Percentiles rank a stretch among this genome's conserved stretches.
Evolutionary conservation across 1,140 invertebrate species (phyloP).

Genomic region (Hylaeus volcanicus): DNA sequence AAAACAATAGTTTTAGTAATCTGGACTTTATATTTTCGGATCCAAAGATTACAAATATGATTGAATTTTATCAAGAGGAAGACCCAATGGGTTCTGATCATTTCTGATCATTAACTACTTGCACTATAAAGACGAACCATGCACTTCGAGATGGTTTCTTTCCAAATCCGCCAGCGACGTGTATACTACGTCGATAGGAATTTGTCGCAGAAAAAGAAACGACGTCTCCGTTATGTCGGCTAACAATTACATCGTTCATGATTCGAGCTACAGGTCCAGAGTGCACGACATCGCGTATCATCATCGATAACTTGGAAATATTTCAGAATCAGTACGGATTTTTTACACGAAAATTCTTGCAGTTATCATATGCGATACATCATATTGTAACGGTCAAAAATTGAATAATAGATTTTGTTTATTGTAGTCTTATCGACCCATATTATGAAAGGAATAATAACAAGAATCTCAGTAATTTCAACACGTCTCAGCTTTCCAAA

Average conservation of each 20-base stretch:
- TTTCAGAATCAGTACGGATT: too few relatives aligned
- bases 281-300: neutral
- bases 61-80: too few relatives aligned
- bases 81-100: too few relatives aligned
- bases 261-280: constrained; percentile 7
- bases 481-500: too few relatives aligned
- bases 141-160: constrained; percentile 30
- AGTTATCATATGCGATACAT: neutral
- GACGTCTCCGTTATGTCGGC: neutral
- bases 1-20: too few relatives aligned
- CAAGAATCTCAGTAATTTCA: constrained; percentile 10
- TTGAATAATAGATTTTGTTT: constrained; percentile 14
- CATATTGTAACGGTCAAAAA: neutral
- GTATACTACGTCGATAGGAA: constrained; percentile 31
- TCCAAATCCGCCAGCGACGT: constrained; percentile 17
- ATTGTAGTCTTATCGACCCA: constrained; percentile 22
- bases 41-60: too few relatives aligned
- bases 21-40: too few relatives aligned
- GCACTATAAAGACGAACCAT: constrained; percentile 31
- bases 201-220: constrained; percentile 18
- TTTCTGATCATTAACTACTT: constrained; percentile 21
- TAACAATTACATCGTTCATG: constrained; percentile 14
- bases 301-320: too few relatives aligned
- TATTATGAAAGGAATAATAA: constrained; percentile 32
- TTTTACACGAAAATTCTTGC: too few relatives aligned